Evolutionary conservation across 1,140 invertebrate species (phyloP).

Genomic region (Elymnias hypermnestra): DNA sequence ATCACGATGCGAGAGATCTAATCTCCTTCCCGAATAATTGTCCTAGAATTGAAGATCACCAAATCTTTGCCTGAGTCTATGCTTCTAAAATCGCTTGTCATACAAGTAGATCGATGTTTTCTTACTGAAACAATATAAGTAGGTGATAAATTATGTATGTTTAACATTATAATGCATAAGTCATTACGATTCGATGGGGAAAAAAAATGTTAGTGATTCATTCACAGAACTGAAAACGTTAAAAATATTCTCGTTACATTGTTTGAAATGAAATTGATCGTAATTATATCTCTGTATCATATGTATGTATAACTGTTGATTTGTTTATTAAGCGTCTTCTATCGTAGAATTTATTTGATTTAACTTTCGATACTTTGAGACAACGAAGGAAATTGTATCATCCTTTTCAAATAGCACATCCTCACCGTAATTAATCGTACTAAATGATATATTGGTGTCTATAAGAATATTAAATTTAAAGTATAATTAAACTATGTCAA

Average conservation of each 20-base stretch:
- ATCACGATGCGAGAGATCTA: not conserved
- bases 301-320: slow-evolving; percentile 63
- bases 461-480: slow-evolving; percentile 50
- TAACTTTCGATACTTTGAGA: slow-evolving; percentile 36
- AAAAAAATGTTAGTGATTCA: slow-evolving; percentile 66
- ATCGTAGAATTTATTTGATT: slow-evolving; percentile 36
- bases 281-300: slow-evolving; percentile 63
- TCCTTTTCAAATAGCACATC: slow-evolving; percentile 30
- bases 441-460: slow-evolving; percentile 60
- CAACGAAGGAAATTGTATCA: slow-evolving; percentile 42
- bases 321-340: slow-evolving; percentile 63
- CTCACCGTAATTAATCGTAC: slow-evolving; percentile 31
- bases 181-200: slow-evolving; percentile 47
- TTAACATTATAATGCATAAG: slow-evolving; percentile 30
- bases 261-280: slow-evolving; percentile 54
- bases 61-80: slow-evolving; percentile 17
- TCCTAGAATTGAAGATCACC: slow-evolving; percentile 12
- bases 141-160: slow-evolving; percentile 27
- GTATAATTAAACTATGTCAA: slow-evolving; percentile 37
- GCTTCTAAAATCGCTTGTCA: slow-evolving; percentile 27
- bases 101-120: slow-evolving; percentile 31
- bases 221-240: slow-evolving; percentile 74
- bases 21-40: not conserved
- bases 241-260: slow-evolving; percentile 72
- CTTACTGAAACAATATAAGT: slow-evolving; percentile 29